Conservation (phyloP, 2,113 vertebrate species). For the Genyomyrus donnyi region DNA sequence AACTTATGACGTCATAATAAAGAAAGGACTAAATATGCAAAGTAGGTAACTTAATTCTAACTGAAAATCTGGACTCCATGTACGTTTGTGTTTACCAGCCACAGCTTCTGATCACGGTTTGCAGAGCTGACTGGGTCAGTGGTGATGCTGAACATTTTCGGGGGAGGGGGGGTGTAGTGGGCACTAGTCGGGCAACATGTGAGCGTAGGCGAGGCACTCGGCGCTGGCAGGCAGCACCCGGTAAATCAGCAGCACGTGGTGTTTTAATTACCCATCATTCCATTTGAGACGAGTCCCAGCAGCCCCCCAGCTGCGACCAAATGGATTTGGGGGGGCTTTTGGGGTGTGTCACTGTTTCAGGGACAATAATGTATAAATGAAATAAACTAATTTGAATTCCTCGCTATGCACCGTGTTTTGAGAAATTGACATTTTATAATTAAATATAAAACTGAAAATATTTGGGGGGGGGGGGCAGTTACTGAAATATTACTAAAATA, state of each 20-base stretch:
- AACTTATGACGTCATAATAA: background rate
- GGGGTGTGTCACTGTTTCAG: slow-evolving; percentile 12
- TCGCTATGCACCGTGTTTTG: background rate
- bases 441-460: background rate
- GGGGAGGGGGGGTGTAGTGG: background rate
- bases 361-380: background rate
- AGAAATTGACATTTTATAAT: slow-evolving; percentile 1
- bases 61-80: background rate
- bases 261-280: slow-evolving; percentile 18
- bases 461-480: background rate
- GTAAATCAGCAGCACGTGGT: slow-evolving; percentile 11
- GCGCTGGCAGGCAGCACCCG: background rate
- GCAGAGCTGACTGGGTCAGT: background rate
- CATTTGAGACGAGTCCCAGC: slow-evolving; percentile 15
- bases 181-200: background rate
- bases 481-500: background rate
- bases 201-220: background rate
- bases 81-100: background rate
- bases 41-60: background rate
- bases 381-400: background rate
- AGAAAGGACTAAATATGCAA: background rate
- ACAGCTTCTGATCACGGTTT: background rate
- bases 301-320: background rate
- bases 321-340: background rate
- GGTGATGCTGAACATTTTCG: background rate